phyloP scores from a whole-genome alignment of 2,113 vertebrate species.

The Labeo rohita region DNA sequence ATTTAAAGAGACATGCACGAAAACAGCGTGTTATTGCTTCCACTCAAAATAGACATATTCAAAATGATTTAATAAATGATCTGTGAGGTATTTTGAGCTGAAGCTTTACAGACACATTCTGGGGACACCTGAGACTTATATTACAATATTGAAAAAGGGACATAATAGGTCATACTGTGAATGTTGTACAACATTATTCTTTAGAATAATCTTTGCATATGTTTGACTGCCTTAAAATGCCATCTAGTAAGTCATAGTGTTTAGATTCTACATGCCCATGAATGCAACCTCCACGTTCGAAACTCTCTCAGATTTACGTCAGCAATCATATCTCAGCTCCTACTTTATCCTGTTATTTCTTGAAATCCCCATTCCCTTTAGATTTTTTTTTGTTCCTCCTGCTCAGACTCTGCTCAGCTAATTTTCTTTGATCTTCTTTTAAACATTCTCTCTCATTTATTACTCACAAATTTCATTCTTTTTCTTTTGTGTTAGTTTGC shows the following conservation, averaged over 20 bases:
- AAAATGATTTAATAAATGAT: no score
- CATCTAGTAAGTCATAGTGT: neutral
- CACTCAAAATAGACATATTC: no score
- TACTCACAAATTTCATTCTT: neutral
- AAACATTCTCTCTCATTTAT: neutral
- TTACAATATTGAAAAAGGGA: no score
- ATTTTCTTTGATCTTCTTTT: neutral
- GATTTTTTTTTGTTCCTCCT: neutral
- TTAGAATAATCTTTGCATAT: no score
- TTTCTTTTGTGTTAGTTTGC: neutral
- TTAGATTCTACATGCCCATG: neutral
- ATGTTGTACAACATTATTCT: no score
- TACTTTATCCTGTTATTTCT: neutral
- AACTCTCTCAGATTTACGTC: neutral
- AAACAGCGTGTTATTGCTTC: no score
- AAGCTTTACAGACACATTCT: no score
- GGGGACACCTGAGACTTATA: no score
- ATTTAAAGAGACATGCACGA: no score
- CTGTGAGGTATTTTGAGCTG: no score
- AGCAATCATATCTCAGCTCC: neutral
- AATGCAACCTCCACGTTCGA: neutral
- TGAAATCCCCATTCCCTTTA: slow-evolving; percentile 1
- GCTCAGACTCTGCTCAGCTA: neutral
- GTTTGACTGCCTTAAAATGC: neutral
- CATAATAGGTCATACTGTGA: no score